Evolutionary conservation across 2,888 invertebrate genomes (phyloP), one percentile per base, ranked within the genome.

Genomic region (Acronicta leporina): DNA sequence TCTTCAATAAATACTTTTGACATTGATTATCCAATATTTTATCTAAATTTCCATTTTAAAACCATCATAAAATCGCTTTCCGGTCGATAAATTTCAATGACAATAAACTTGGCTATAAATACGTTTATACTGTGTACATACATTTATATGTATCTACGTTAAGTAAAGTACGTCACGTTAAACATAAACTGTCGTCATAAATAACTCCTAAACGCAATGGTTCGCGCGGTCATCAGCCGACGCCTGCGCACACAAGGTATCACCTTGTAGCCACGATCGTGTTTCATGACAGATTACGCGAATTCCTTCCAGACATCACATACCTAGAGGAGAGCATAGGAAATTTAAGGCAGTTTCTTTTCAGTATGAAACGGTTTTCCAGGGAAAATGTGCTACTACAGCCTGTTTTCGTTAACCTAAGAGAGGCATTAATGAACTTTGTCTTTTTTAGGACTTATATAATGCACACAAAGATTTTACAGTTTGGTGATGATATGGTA

Each of bases 181-280:
- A 20, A 14, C 38, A 54, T 66, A 49, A 54, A 55, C 35, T 35
- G 16, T 68, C 20, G 47, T 57, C 68, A 63, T 68, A 54, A 57
- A 62, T 15, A 3, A 47, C 4, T 66, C 50, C 50, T 49, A 46
- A 67, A 44, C 14, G 14, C 4, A 4, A n/a, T 20, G 40, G 47
- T 51, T 38, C 51, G 16, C 15, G 38, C 52, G 35, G 43, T 16
- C 50, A 42, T 27, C 42, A 67, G n/a, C 14, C 27, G 38, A n/a
- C 38, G 38, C 33, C 33, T 4, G 11, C 33, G 33, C 33, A n/a
- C n/a, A n/a, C n/a, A 38, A 15, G 16, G 38, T n/a, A 14, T 43
- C 43, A 35, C 46, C 40, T 46, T 47, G 43, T 20, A 11, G 46
- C 20, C 25, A 73, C 50, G 51, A 33, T 8, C 35, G 13, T 27